A percentile compares a stretch with the other conserved stretches of the same genome.
Evolutionary conservation across 1,140 invertebrate genomes (phyloP).

Genomic region (Anagrus nilaparvatae): DNA sequence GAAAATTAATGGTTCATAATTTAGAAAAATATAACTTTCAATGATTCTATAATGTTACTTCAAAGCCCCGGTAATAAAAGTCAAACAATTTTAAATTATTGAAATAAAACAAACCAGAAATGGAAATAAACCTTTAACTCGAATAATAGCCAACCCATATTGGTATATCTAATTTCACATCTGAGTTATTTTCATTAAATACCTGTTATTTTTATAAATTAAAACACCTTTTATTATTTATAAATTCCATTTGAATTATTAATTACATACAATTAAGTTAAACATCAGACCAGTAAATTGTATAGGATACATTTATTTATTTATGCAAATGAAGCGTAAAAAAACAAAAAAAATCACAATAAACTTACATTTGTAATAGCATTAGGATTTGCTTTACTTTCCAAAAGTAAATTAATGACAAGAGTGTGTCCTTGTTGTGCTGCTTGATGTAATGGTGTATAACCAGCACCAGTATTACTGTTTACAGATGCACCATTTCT

Average conservation of each 20-base stretch:
- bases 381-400: conserved; percentile 92
- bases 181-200: no score
- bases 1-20: no score
- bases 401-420: conserved; percentile 87
- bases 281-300: conserved; percentile 2
- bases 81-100: no score
- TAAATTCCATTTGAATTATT: conserved; percentile 9
- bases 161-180: no score
- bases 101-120: no score
- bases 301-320: conserved; percentile 1
- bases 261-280: not conserved
- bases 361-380: conserved; percentile 80
- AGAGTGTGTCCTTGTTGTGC: conserved; percentile 96
- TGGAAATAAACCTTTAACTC: no score
- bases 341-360: conserved; percentile 6
- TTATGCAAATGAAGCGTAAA: conserved; percentile 9
- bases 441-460: conserved; percentile 95
- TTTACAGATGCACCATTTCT: conserved; percentile 68
- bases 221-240: no score
- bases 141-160: no score
- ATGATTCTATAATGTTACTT: no score
- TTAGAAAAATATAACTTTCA: no score
- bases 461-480: conserved; percentile 70
- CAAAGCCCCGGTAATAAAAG: no score
- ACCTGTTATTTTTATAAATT: no score